Evolutionary conservation across 2,888 invertebrate species (phyloP).

Genomic region (Clusia tigrina): DNA sequence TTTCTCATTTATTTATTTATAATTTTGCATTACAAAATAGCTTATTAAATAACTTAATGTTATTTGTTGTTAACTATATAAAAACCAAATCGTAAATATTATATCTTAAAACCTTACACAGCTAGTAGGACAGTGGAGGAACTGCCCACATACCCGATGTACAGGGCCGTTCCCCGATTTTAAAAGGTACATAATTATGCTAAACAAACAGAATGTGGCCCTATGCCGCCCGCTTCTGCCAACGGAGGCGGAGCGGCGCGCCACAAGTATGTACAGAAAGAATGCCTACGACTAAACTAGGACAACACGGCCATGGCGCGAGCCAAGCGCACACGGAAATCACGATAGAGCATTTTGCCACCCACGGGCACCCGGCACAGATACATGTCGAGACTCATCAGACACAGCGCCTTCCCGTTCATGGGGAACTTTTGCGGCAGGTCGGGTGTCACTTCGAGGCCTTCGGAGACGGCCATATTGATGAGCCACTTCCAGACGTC

Average conservation of each 20-base stretch:
- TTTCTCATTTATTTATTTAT: too few species aligned
- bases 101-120: not conserved
- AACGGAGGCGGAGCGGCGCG: not conserved
- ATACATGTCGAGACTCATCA: conserved; percentile 82
- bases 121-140: conserved; percentile 44
- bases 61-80: too few species aligned
- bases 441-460: conserved; percentile 61
- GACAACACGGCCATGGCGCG: conserved; percentile 70
- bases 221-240: not conserved
- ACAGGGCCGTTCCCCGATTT: conserved; percentile 21
- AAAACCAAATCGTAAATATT: not conserved
- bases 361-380: conserved; percentile 73
- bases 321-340: conserved; percentile 74
- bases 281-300: conserved; percentile 46
- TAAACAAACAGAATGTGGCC: conserved; percentile 19
- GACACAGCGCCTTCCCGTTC: conserved; percentile 82
- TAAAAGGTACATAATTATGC: conserved; percentile 30
- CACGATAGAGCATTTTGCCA: conserved; percentile 75
- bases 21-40: too few species aligned
- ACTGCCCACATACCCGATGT: conserved; percentile 24
- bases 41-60: too few species aligned
- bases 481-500: conserved; percentile 75
- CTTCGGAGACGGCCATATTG: conserved; percentile 68
- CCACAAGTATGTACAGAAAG: conserved; percentile 21
- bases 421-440: conserved; percentile 72